Evolutionary conservation across 2,797 vertebrate species (phyloP), one percentile per base, ranked within the genome.

Genomic region (Tokudaia tokunoshimensis): DNA sequence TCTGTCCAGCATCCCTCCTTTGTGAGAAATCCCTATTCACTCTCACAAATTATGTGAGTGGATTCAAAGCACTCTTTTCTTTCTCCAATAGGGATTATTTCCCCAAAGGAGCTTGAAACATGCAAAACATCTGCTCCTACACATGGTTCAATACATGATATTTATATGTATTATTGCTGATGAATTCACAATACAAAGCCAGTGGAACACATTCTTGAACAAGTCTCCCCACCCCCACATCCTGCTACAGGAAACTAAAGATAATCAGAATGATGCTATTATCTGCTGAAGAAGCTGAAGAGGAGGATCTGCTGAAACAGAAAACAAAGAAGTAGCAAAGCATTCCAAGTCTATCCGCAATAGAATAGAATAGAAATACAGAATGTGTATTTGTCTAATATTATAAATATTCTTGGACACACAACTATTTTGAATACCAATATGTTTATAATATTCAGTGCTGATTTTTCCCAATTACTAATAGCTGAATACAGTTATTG

Each of bases 11-110:
- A 96, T 91, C 82, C 94, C 94, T 76, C 74, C 67, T 96, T 96
- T 97, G 91, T 94, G 75, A 94, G 81, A 95, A 96, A 97, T 94
- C 81, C 82, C 96, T 96, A 70, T 94, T 97, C 95, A 94, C 89
- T 93, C 92, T 85, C 83, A 94, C 81, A 96, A 96, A 97, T 96
- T 87, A 91, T 52, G 52, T 89, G 92, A 94, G 84, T 95, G 86
- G 84, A 89, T 97, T 72, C 67, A 26, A 96, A 95, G 89, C 24
- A 7, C 59, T 61, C 24, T 94, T 96, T 95, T 47, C 70, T 87
- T 95, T 96, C 70, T 95, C 96, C 91, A 95, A 61, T 93, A 94
- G 74, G 63, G 31, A 79, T 85, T 95, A 70, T 95, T 94, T 97
- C 96, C 95, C 95, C 12, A 86, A 97, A 96, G 92, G 79, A 95